A percentile compares a stretch with the other conserved stretches of the same genome.
phyloP scores from a whole-genome alignment of 2,888 invertebrate genomes.

The Rotaria sp. region DNA sequence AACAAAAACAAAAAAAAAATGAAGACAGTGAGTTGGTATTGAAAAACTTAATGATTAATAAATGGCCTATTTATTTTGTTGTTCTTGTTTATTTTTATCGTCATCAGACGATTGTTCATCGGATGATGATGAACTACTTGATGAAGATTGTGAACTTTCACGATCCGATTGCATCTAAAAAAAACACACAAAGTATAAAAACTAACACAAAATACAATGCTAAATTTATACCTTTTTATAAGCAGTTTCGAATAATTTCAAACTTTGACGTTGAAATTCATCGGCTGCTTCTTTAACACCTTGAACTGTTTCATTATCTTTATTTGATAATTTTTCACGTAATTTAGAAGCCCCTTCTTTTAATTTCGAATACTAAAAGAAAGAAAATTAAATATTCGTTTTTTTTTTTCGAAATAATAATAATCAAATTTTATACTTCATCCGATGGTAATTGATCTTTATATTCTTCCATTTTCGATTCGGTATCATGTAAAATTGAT shows the following conservation, averaged over 20 bases:
- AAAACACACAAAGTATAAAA: not conserved
- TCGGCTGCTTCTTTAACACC: conserved; percentile 76
- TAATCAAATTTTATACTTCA: conserved; percentile 58
- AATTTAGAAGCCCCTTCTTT: conserved; percentile 74
- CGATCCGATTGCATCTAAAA: conserved; percentile 29
- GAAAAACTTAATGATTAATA: not conserved
- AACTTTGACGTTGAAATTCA: conserved; percentile 84
- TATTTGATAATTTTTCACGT: conserved; percentile 74
- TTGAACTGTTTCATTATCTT: conserved; percentile 80
- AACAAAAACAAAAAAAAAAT: not conserved
- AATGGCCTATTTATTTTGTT: conserved; percentile 7
- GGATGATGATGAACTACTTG: not conserved
- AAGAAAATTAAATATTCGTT: not conserved
- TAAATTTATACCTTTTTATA: conserved; percentile 81
- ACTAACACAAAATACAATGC: not conserved
- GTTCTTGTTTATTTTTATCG: not conserved
- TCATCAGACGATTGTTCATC: not conserved
- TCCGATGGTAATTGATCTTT: conserved; percentile 89
- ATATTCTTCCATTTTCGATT: conserved; percentile 95
- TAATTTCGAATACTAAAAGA: conserved; percentile 70
- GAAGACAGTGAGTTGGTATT: not conserved
- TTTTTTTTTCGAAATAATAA: not conserved
- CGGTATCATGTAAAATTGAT: conserved; percentile 91
- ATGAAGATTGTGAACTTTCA: conserved; percentile 12
- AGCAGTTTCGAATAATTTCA: conserved; percentile 96